Percentiles rank a stretch among this genome's conserved stretches.
phyloP scores from a whole-genome alignment of 2,113 vertebrate genomes.

The Furnarius figulus region DNA sequence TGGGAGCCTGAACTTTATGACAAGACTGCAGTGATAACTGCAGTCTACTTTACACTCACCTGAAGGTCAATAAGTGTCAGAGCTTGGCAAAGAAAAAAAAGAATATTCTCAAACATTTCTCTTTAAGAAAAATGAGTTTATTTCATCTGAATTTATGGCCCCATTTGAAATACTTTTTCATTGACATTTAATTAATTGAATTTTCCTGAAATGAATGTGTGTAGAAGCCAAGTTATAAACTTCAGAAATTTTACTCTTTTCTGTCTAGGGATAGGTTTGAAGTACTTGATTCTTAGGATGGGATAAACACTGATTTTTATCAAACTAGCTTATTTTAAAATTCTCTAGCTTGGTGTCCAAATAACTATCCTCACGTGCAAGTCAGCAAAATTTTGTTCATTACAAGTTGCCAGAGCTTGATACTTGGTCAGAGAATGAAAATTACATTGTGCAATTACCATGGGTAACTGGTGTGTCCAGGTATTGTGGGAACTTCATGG shows the following conservation, averaged over 20 bases:
- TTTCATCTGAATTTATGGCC: neutral
- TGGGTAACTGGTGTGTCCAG: neutral
- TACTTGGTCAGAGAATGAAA: neutral
- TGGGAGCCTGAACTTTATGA: neutral
- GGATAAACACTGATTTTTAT: neutral
- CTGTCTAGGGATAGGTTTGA: neutral
- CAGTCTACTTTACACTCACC: neutral
- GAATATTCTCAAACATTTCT: neutral
- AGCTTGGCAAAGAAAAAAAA: neutral
- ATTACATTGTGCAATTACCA: neutral
- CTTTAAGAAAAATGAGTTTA: neutral
- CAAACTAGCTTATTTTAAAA: neutral
- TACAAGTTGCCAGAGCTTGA: neutral
- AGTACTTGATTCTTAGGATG: neutral
- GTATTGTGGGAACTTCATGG: neutral
- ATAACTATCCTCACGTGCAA: neutral
- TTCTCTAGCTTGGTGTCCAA: neutral
- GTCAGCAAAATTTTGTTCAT: neutral
- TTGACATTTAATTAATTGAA: neutral
- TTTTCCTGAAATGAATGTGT: conserved; percentile 8
- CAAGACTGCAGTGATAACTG: neutral
- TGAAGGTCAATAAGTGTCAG: neutral
- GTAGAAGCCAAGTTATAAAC: neutral
- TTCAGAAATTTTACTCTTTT: neutral
- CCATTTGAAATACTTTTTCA: neutral